A percentile compares a stretch with the other conserved stretches of the same genome.
phyloP scores from a whole-genome alignment of 2,888 invertebrate species.

The Sisyra terminalis region DNA sequence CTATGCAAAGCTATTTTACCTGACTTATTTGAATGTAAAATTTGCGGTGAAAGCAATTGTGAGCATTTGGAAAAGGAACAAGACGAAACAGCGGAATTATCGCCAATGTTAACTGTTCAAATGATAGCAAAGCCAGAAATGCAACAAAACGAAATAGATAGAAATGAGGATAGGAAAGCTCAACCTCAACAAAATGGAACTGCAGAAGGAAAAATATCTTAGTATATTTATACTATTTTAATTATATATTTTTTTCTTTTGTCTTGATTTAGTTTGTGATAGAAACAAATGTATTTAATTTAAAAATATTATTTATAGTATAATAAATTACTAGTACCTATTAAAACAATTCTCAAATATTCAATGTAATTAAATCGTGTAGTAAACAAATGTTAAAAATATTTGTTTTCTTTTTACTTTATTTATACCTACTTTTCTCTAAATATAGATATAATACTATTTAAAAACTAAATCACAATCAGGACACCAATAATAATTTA shows the following conservation, averaged over 20 bases:
- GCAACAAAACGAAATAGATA: neutral
- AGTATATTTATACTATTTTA: neutral
- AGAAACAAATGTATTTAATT: constrained; percentile 1
- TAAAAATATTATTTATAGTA: neutral
- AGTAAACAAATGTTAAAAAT: too few relatives aligned
- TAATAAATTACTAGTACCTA: neutral
- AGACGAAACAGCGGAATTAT: constrained; percentile 27
- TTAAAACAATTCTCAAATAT: too few relatives aligned
- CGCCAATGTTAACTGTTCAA: constrained; percentile 12
- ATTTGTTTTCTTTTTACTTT: too few relatives aligned
- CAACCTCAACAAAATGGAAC: constrained; percentile 1
- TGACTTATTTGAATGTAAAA: constrained; percentile 54
- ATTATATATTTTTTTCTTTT: neutral
- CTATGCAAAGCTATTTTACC: constrained; percentile 57
- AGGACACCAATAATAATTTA: too few relatives aligned
- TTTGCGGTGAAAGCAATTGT: constrained; percentile 63
- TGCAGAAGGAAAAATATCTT: neutral
- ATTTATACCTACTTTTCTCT: too few relatives aligned
- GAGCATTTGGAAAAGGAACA: constrained; percentile 34
- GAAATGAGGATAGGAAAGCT: neutral
- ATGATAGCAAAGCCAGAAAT: neutral
- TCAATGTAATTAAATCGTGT: too few relatives aligned
- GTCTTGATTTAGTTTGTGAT: neutral
- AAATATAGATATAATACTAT: too few relatives aligned
- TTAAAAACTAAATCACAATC: too few relatives aligned